Conservation (phyloP, 1,140 invertebrate genomes). For the Drosophila ercepeae region DNA sequence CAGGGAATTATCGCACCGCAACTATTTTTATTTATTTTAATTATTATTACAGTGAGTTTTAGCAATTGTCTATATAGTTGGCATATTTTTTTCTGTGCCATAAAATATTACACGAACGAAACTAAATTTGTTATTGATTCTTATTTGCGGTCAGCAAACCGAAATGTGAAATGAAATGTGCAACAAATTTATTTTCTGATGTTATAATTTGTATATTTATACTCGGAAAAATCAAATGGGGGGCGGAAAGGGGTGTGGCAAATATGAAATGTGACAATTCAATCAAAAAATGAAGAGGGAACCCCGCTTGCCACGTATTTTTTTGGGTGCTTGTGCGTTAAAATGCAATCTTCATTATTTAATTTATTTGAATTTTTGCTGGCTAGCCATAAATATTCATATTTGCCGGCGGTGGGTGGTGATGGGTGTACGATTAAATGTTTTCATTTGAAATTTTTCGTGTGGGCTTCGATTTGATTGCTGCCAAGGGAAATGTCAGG, state of each 20-base stretch:
- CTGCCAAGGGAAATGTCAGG: constrained; percentile 9
- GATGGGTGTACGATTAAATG: constrained; percentile 72
- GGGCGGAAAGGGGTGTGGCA: background rate
- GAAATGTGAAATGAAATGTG: constrained; percentile 39
- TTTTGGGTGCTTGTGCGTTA: constrained; percentile 24
- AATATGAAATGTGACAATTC: constrained; percentile 69
- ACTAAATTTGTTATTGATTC: constrained; percentile 45
- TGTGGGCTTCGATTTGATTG: constrained; percentile 27
- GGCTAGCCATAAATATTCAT: constrained; percentile 40
- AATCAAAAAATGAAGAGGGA: constrained; percentile 52
- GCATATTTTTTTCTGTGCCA: constrained; percentile 8
- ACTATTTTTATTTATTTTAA: constrained; percentile 36
- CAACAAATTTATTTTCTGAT: constrained; percentile 47
- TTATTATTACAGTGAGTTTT: constrained; percentile 41
- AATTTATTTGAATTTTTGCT: constrained; percentile 59
- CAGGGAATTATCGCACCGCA: constrained; percentile 37
- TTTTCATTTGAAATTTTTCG: constrained; percentile 48
- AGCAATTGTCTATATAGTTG: constrained; percentile 10
- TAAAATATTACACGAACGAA: constrained; percentile 16
- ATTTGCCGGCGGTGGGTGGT: background rate
- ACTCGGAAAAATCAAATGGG: constrained; percentile 1
- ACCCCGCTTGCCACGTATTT: background rate
- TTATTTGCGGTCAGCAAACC: constrained; percentile 30
- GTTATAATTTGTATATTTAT: constrained; percentile 26
- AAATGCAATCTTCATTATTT: constrained; percentile 69